Evolutionary conservation across 2,797 vertebrate species (phyloP), one percentile per base, ranked within the genome.

Genomic region (Sebastes goodei): DNA sequence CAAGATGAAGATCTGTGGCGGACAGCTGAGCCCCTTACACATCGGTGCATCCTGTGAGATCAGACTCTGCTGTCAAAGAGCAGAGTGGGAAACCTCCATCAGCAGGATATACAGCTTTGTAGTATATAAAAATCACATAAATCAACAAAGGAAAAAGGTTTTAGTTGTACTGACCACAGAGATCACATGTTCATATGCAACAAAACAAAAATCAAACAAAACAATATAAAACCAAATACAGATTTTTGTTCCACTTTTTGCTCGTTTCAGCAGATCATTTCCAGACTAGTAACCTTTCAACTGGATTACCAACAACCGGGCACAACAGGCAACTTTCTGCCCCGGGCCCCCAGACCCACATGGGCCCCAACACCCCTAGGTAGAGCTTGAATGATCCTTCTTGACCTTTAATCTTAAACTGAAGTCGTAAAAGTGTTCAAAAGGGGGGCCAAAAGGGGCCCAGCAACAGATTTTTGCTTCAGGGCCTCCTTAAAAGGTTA

Each of bases 1-100:
- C 56, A 91, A 84, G 77, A 96, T 90, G 72, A 96, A 95, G 76
- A 90, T 88, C 80, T 92, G 92, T 52, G 87, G 83, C 52, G 81
- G 80, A 25, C 87, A 82, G 56, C 78, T 80, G 57, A 84, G 68
- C 29, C 67, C 85, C 32, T 80, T 80, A 35, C 55, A 33, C 59
- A 32, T 32, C 17, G 6, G 10, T 21, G 88, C 56, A 71, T 95
- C 88, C 62, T 92, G 90, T 73, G 80, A 89, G 60, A 88, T 93
- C 59, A 86, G 70, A 78, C 82, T 91, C 94, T 94, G 81, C 25
- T 78, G 86, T 69, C 64, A 79, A 17, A 83, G 64, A 80, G 42
- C 55, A 78, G 74, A 83, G 64, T 72, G 32, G 52, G 66, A 72
- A 56, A 74, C 57, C 17, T 53, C 42, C 57, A 59, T 83, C 38